phyloP scores from a whole-genome alignment of 2,113 vertebrate genomes.

The Rattus rattus region DNA sequence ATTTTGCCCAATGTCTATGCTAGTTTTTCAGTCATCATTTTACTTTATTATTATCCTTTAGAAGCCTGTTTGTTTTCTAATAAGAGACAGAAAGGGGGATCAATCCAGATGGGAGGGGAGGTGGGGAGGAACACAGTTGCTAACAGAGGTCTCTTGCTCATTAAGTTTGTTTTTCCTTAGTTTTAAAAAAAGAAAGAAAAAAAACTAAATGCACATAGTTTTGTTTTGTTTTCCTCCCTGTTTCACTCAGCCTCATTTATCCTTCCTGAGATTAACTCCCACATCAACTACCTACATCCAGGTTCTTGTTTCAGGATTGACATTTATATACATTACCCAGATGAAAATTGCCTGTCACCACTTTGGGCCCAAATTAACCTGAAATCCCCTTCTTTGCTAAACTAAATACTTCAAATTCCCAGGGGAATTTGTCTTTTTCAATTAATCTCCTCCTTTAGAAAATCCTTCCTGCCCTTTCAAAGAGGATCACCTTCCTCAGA shows the following conservation, averaged over 20 bases:
- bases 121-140: neutral
- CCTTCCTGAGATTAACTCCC: conserved; percentile 14
- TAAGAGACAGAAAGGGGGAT: neutral
- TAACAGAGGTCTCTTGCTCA: neutral
- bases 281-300: neutral
- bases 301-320: conserved; percentile 13
- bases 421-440: neutral
- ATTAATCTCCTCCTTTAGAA: conserved; percentile 31
- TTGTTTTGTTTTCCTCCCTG: neutral
- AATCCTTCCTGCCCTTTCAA: conserved; percentile 5
- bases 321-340: neutral
- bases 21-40: neutral
- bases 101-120: neutral
- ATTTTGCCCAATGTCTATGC: neutral
- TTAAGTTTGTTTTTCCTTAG: neutral
- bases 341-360: conserved; percentile 17
- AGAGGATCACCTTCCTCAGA: neutral
- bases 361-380: neutral
- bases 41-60: neutral
- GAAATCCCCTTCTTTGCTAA: conserved; percentile 4
- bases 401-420: conserved; percentile 1
- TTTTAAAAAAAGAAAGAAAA: neutral
- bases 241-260: conserved; percentile 40
- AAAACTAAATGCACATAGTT: neutral
- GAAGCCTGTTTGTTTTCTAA: neutral